Evolutionary conservation across 2,888 invertebrate genomes (phyloP), one percentile per base, ranked within the genome.

Genomic region (Quadriops clusia): DNA sequence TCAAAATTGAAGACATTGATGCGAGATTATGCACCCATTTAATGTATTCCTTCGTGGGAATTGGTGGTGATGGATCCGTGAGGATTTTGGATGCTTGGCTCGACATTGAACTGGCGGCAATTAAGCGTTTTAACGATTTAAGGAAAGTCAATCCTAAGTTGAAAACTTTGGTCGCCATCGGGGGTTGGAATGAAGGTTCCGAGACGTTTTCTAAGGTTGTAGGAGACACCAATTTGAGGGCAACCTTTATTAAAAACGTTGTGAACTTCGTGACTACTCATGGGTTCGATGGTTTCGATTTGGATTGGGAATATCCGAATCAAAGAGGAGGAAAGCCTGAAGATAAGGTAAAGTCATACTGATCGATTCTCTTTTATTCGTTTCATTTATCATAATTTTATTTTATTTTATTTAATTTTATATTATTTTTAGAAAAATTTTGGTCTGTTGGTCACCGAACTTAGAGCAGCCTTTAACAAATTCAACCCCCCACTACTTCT

Each of bases 281-380:
- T 44, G 62, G 63, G 1, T 81, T 81, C 38, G 75, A 82, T 44
- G 81, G 81, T 2, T 58, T 80, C 1, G 79, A 81, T 45, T 26
- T 81, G 1, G 78, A 80, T 49, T 81, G 80, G 79, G 76, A 77
- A 44, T 78, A 76, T 41, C 78, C 78, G 0, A 67, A 61, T 25
- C 65, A 68, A 24, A 56, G 73, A 18, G 36, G 28, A 5, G 73
- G 74, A 35, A 8, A 41, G 3, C 9, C 29, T 2, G 37, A 26
- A 3, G 59, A 59, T 35, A 49, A 49, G 30, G 55, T 51, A 41
- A 50, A 49, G 59, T 4, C 20, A 10, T 4, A 4, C 15, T 21
- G 10, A 25, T 5, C 8, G 12, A 9, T 11, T 4, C 21, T 4
- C 10, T 21, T n/a, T n/a, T n/a, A n/a, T n/a, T n/a, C n/a, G n/a